Evolutionary conservation across 2,888 invertebrate genomes (phyloP), one percentile per base, ranked within the genome.

Genomic region (Troides oblongomaculatus): DNA sequence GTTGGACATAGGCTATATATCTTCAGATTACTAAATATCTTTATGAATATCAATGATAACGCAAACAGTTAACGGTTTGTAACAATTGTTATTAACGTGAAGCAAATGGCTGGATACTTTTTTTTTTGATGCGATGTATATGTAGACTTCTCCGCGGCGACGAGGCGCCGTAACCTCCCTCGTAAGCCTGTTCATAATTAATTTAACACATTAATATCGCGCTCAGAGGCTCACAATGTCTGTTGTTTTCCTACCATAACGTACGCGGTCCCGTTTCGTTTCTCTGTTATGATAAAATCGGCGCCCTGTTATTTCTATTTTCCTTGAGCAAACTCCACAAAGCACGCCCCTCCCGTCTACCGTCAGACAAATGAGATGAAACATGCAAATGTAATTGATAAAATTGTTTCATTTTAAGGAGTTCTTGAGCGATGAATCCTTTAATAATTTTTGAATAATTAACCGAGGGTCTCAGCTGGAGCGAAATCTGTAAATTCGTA

Each of bases 161-260:
- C 70, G 74, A 76, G 76, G 75, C 74, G 74, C 30, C 53, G 77
- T 80, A 80, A 79, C 81, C 81, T 79, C 79, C 73, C 76, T 77
- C 77, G 30, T 50, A 46, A 64, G 79, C 75, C 78, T 84, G 84
- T 84, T 85, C 85, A 82, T 82, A 82, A 83, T 84, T 84, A 86
- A 86, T 85, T 85, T 82, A 80, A 80, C 82, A 80, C 79, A 82
- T 82, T 82, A 83, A 79, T 79, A 79, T 74, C 75, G 75, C 73
- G 76, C 77, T 77, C 60, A 7, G 75, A 77, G 76, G 78, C 75
- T 77, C 74, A 76, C 76, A 75, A 75, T 78, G 80, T 81, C 78
- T 80, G 80, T 78, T 81, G 81, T 83, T 82, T 78, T 81, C 79
- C 77, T 82, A 81, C 76, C 76, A 81, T 80, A 81, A 77, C 74